Base-by-base conservation (phyloP, 64 coral and sea anemone genomes). In the Hydrozoanthus tunicans region DNA sequence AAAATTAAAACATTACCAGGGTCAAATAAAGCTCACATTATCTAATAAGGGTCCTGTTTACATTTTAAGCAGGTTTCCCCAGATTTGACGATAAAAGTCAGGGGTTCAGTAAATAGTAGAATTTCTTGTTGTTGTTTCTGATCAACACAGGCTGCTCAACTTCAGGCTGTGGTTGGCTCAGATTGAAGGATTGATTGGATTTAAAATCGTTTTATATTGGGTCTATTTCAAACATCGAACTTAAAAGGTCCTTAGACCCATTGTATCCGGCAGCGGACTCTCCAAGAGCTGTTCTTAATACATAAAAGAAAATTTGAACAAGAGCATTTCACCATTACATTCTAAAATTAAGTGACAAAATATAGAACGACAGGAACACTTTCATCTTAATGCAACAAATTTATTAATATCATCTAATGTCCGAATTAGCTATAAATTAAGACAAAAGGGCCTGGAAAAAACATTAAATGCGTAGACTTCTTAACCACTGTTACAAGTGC, bases 61-160 rank as follows among this genome's bases (percentile, higher is more conserved):
- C 54, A 20, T 79, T 57, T 20, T 79, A 7, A 56, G 53, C 53
- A 79, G 15, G 77, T 20, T 79, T 79, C 53, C 15, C 7, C 77
- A 79, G 77, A 79, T 79, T 79, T 58, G 53, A 8, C 54, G 53
- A 79, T 79, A 79, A 58, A 79, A 79, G 77, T 79, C 20, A 20
- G 69, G 69, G 77, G 54, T 7, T 58, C 77, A 79, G 5, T 79
- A n/a, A 79, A 79, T 79, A 79, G 77, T 79, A 79, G 10, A n/a
- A 79, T 58, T 79, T 79, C 77, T 8, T 57, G n/a, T 79, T 79
- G 54, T 79, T 20, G 77, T 79, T 79, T 79, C 77, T 79, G 74
- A 77, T 77, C 74, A 77, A 43, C 7, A 75, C 72, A 75, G 74
- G 74, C 52, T 51, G 74, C 74, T 77, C 6, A 77, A 58, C 54